Percentiles rank a stretch among this genome's conserved stretches.
Conservation (phyloP, 2,797 vertebrate species). For the Loris lydekkerianus region DNA sequence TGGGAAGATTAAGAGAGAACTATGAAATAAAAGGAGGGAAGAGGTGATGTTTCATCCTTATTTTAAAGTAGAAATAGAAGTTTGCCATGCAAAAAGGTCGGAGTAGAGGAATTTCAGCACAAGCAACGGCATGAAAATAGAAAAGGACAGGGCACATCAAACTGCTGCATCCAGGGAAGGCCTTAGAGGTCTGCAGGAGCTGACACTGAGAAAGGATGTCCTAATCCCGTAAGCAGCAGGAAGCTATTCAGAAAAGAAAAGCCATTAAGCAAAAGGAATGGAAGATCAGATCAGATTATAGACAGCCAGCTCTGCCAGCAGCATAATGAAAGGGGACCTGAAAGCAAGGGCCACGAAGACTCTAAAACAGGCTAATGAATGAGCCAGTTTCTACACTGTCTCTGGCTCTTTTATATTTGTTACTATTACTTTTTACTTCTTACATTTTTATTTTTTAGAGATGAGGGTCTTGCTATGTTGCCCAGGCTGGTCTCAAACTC, state of each 20-base stretch:
- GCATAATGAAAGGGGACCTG: background rate
- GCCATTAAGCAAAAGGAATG: background rate
- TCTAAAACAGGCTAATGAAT: background rate
- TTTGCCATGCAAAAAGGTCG: background rate
- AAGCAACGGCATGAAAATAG: background rate
- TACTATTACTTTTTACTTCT: background rate
- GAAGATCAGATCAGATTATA: constrained; percentile 18
- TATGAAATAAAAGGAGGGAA: background rate
- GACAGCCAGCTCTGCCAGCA: background rate
- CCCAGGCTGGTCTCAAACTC: background rate
- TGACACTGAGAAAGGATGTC: background rate
- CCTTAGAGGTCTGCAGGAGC: background rate
- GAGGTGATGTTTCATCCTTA: background rate
- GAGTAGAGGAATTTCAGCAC: background rate
- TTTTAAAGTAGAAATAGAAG: constrained; percentile 1
- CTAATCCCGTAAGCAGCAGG: background rate
- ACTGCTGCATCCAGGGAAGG: background rate
- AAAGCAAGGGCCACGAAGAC: background rate
- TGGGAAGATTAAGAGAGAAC: background rate
- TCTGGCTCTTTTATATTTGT: background rate
- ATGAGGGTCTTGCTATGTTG: background rate
- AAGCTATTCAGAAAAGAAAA: constrained; percentile 4
- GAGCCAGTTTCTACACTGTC: background rate
- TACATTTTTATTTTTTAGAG: background rate
- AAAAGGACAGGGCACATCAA: fast-evolving